Evolutionary conservation across 2,797 vertebrate species (phyloP), one percentile per base, ranked within the genome.

Genomic region (Cyprinodon diabolis): DNA sequence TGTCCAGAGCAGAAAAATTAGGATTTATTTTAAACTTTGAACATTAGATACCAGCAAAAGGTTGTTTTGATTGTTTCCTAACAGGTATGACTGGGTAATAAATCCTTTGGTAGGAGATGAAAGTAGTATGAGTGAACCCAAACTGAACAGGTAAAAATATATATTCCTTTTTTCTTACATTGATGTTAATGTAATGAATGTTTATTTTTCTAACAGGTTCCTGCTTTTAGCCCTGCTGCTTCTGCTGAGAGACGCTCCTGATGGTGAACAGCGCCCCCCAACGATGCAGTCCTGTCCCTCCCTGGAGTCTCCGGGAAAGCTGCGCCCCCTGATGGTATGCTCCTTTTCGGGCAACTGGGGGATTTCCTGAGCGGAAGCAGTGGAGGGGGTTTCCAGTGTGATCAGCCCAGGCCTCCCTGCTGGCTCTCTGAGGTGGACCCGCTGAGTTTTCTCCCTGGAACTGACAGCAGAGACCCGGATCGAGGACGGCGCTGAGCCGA

Each of bases 301-400:
- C 15, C 60, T 63, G 60, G 37, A 12, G 19, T 8, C 30, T 21
- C 30, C 56, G 9, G 14, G 66, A 66, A 30, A 40, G 43, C 79
- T 74, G 85, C 90, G 89, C 86, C 91, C 74, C 67, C 88, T 25
- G 47, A 37, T 7, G 91, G 84, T 2, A 4, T 0, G 17, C 2
- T 8, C n/a, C n/a, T 57, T 65, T n/a, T 47, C n/a, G 76, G 78
- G 78, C 70, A 60, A 83, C 85, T 87, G 89, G 95, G 95, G 95
- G 95, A 95, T 95, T 96, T 96, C 95, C 95, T 95, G 94, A 90
- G 91, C 95, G 95, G 95, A 96, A 96, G 95, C 93, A 87, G 92
- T 73, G 80, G 89, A 91, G 93, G 92, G 95, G 95, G 94, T 96
- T 96, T 95, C 95, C 94, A 95, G 84, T 85, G 76, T 78, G 84